Evolutionary conservation across 2,888 invertebrate genomes (phyloP).

Genomic region (Euzetes globulus): DNA sequence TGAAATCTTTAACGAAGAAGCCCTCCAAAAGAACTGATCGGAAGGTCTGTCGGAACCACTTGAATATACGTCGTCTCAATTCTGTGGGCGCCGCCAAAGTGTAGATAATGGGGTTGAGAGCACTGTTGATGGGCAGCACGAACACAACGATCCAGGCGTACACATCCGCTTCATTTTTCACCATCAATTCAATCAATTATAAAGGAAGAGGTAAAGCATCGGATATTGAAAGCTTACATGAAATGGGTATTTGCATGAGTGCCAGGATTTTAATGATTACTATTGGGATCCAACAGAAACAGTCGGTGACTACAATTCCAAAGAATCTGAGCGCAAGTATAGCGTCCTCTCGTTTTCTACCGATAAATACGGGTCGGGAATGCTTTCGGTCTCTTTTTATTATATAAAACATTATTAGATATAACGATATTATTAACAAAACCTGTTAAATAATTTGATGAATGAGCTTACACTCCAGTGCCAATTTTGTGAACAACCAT

Average conservation of each 20-base stretch:
- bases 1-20: neutral
- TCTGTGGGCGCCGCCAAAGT: conserved; percentile 59
- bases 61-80: conserved; percentile 38
- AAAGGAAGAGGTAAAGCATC: too few species aligned
- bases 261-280: neutral
- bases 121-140: conserved; percentile 60
- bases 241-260: neutral
- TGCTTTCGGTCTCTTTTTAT: conserved; percentile 55
- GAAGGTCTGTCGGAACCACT: conserved; percentile 34
- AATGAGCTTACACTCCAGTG: too few species aligned
- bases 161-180: conserved; percentile 42
- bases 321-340: conserved; percentile 62
- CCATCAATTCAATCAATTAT: too few species aligned
- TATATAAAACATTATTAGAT: conserved; percentile 58
- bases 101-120: conserved; percentile 59
- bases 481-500: too few species aligned
- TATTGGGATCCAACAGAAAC: conserved; percentile 52
- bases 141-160: conserved; percentile 62
- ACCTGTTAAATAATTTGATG: neutral
- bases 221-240: neutral
- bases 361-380: conserved; percentile 39
- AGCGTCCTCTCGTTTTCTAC: conserved; percentile 51
- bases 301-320: conserved; percentile 62
- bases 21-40: neutral
- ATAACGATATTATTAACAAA: conserved; percentile 49